Base-by-base conservation (phyloP, 2,888 invertebrate species). In the Archaeoteleia sp. region DNA sequence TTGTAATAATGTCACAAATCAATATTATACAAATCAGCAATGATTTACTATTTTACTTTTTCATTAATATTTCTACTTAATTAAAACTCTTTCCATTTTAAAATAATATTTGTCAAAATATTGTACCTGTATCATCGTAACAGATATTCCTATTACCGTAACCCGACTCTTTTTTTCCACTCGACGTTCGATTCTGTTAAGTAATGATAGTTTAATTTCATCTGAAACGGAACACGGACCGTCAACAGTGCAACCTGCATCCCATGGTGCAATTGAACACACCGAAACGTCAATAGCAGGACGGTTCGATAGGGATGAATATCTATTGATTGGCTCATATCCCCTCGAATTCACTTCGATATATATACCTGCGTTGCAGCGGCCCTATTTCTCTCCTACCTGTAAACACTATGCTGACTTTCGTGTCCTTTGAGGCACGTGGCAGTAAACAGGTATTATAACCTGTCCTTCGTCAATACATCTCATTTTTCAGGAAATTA, bases 251-350 rank as follows among this genome's bases (percentile, higher is more conserved):
- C 78, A 77, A 82, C 82, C 82, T 82, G 82, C 75, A 68, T 67
- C 67, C 61, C 66, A 70, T 70, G 63, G 72, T 78, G 76, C 77
- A 74, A 75, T 72, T 78, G 80, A 82, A 80, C 82, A 79, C 82
- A 78, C 48, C 75, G 73, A 75, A 78, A 80, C 75, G 74, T 79
- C 78, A 78, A 77, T 78, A 58, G 75, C 72, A 66, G 75, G 74
- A 75, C 73, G 70, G 75, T 74, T 77, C 82, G 81, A 80, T 82
- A 75, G 82, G 82, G 83, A 81, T 82, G 81, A 81, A 83, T 82
- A 82, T 83, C 81, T 81, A 82, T 83, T 82, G 83, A 82, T 83
- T 82, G 81, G 76, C 66, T 70, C 73, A 70, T 73, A 67, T 67
- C 77, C 78, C 77, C 75, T 76, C 71, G 61, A 70, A 70, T 78